Conservation (phyloP, 2,888 invertebrate species). For the Pristionchus exspectatus region DNA sequence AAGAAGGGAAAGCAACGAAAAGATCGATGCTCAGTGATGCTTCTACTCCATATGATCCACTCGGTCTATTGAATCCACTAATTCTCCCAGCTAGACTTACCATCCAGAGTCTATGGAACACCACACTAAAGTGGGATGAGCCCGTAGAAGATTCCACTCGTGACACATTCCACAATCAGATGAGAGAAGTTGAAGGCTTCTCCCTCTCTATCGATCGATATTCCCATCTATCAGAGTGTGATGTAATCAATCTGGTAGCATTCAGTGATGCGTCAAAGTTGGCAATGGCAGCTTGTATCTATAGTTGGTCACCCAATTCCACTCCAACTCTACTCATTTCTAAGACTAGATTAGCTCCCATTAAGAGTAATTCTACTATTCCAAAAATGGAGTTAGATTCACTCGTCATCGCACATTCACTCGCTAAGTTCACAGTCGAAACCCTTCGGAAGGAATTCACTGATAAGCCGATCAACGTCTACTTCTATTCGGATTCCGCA, state of each 20-base stretch:
- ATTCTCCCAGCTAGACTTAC: not conserved
- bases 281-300: not conserved
- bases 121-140: not conserved
- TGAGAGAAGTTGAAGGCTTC: not conserved
- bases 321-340: not conserved
- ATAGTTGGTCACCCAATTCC: not conserved
- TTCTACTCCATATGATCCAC: not conserved
- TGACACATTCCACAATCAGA: not conserved
- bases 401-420: not conserved
- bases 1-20: not conserved
- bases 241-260: not conserved
- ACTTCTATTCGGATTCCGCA: not conserved
- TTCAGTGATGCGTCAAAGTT: not conserved
- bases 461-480: not conserved
- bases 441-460: constrained; percentile 1
- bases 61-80: not conserved
- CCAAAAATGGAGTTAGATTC: constrained; percentile 32
- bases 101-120: not conserved
- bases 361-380: not conserved
- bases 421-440: constrained; percentile 8
- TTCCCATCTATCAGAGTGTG: not conserved
- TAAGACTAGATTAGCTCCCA: not conserved
- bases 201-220: not conserved
- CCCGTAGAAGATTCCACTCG: not conserved
- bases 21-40: not conserved